These are phyloP conservation scores for Chloroclysta siterata DNA, from an alignment of 2,888 invertebrate genomes.

Conservation along the genomic window DNA sequence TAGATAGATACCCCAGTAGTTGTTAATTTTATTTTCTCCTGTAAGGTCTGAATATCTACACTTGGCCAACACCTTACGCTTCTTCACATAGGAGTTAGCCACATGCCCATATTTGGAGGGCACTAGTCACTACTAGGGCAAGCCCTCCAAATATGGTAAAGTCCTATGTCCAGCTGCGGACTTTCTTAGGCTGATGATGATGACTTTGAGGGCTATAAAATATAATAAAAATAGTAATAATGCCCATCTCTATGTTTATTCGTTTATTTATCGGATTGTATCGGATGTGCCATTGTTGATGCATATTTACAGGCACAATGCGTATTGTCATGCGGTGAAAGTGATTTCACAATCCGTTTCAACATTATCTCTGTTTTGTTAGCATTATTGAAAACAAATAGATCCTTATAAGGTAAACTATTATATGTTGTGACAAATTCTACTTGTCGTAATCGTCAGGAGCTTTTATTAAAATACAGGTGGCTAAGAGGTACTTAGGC, in stretches of 20 bases:
- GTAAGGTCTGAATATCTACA: too few relatives aligned
- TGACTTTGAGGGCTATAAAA: neutral
- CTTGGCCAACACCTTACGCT: too few relatives aligned
- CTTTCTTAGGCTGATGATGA: too few relatives aligned
- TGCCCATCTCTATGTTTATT: slow-evolving; percentile 34
- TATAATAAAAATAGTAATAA: slow-evolving; percentile 16
- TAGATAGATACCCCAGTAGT: too few relatives aligned
- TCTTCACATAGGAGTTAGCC: too few relatives aligned
- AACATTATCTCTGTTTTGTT: slow-evolving; percentile 13
- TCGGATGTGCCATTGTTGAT: slow-evolving; percentile 27
- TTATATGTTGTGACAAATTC: neutral
- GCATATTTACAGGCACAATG: slow-evolving; percentile 27
- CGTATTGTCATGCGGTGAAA: slow-evolving; percentile 38
- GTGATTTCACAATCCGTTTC: slow-evolving; percentile 28
- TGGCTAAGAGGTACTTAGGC: neutral
- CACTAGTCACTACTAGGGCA: too few relatives aligned
- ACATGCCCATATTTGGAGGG: too few relatives aligned
- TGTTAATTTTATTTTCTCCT: too few relatives aligned
- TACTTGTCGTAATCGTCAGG: neutral
- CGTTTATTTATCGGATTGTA: slow-evolving; percentile 18
- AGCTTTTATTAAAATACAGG: neutral
- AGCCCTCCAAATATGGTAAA: too few relatives aligned
- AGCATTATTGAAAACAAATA: slow-evolving; percentile 10
- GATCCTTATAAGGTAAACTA: neutral
- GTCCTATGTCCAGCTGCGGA: too few relatives aligned